Conservation (phyloP, 2,113 vertebrate species). For the Oncorhynchus tshawytscha region DNA sequence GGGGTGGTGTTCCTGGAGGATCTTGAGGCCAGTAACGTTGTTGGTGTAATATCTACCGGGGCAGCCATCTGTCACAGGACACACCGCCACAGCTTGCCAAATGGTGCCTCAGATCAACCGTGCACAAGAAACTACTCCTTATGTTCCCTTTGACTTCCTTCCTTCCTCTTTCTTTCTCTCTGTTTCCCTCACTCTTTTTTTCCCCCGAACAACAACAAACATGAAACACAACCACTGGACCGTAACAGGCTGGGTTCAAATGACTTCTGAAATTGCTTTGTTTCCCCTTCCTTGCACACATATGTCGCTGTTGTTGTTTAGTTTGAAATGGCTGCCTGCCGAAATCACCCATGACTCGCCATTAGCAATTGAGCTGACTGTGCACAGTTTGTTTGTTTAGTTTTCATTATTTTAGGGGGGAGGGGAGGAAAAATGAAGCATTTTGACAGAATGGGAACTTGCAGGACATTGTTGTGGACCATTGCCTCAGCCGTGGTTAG, state of each 20-base stretch:
- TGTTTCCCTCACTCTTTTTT: constrained; percentile 38
- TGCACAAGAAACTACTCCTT: constrained; percentile 26
- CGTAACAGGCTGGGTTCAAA: constrained; percentile 64
- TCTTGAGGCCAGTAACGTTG: background rate
- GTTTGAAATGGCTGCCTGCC: constrained; percentile 43
- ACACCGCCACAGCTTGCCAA: background rate
- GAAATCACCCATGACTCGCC: constrained; percentile 54
- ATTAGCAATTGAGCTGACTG: constrained; percentile 64
- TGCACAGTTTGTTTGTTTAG: constrained; percentile 26
- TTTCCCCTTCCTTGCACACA: constrained; percentile 53
- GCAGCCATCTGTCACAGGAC: background rate
- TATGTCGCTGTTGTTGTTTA: constrained; percentile 56
- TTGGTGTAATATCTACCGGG: background rate
- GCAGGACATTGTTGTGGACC: constrained; percentile 13
- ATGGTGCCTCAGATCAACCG: constrained; percentile 2
- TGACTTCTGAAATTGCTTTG: constrained; percentile 65
- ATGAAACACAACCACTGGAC: constrained; percentile 55
- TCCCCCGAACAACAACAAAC: constrained; percentile 25
- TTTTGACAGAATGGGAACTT: constrained; percentile 7
- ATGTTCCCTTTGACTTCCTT: background rate
- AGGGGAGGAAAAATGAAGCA: background rate
- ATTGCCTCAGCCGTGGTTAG: constrained; percentile 5
- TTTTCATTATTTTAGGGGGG: constrained; percentile 38
- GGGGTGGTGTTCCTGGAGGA: background rate
- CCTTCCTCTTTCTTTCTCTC: constrained; percentile 45